A percentile compares a stretch with the other conserved stretches of the same genome.
Conservation (phyloP, 2,888 invertebrate species). For the Pristionchus maxplancki region DNA sequence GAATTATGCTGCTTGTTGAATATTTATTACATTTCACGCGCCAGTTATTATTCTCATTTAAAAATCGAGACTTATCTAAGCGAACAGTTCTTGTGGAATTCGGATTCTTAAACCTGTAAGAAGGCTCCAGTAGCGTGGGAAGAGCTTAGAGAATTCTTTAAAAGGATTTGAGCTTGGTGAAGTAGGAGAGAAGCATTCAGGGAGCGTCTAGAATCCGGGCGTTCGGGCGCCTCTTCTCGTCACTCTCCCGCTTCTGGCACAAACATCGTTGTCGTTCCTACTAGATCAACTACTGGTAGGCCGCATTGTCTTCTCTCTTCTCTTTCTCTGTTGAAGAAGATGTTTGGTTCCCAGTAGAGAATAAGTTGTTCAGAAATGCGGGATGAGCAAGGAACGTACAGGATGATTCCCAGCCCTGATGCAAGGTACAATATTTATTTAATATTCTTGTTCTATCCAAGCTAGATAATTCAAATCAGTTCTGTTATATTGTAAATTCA, state of each 20-base stretch:
- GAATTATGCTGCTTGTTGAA: no score
- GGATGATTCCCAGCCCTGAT: slow-evolving; percentile 49
- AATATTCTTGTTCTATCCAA: no score
- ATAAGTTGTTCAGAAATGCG: slow-evolving; percentile 45
- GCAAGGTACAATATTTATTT: no score
- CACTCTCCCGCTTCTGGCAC: slow-evolving; percentile 47
- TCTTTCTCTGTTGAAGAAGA: neutral
- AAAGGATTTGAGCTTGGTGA: neutral
- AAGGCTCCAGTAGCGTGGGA: no score
- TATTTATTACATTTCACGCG: neutral
- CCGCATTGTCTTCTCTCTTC: neutral
- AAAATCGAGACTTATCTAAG: no score
- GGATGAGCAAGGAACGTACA: slow-evolving; percentile 14
- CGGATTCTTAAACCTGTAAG: no score
- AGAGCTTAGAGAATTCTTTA: no score
- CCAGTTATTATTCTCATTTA: no score
- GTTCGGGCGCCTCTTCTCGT: slow-evolving; percentile 34
- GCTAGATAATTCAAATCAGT: no score
- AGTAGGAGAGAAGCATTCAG: no score
- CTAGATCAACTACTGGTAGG: slow-evolving; percentile 6
- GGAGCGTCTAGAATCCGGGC: slow-evolving; percentile 19
- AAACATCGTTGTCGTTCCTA: slow-evolving; percentile 45
- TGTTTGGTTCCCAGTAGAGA: neutral
- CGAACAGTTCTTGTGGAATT: no score
- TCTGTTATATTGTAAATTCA: no score